Conservation (phyloP, 2,113 vertebrate genomes). For the Platanista minor region DNA sequence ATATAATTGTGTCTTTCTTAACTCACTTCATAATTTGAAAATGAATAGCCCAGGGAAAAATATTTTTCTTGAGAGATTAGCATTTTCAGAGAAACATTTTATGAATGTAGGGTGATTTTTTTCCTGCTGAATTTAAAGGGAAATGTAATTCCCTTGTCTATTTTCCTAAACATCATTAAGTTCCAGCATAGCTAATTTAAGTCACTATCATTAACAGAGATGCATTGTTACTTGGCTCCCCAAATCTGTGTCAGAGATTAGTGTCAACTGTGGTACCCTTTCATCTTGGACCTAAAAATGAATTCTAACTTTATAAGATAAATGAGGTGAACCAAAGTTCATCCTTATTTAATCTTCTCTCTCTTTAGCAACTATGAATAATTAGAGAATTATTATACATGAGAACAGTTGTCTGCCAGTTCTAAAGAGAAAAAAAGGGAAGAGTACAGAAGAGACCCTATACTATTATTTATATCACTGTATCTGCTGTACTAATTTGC, state of each 20-base stretch:
- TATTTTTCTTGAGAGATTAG: background rate
- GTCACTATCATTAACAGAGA: background rate
- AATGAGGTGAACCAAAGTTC: background rate
- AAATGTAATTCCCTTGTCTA: background rate
- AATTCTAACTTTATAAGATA: slow-evolving; percentile 7
- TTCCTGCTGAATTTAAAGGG: background rate
- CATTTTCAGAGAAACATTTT: background rate
- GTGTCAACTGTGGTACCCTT: background rate
- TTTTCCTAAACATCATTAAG: background rate
- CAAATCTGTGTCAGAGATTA: background rate
- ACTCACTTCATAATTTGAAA: slow-evolving; percentile 57
- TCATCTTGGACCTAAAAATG: background rate
- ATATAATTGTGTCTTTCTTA: slow-evolving; percentile 19
- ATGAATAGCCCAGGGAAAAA: background rate
- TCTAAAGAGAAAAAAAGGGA: background rate
- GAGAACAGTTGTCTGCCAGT: background rate
- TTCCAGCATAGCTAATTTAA: background rate
- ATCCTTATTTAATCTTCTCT: background rate
- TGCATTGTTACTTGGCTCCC: background rate
- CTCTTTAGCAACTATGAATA: background rate
- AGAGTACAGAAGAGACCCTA: background rate
- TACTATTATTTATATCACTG: background rate
- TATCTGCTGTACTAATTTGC: background rate
- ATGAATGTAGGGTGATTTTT: background rate
- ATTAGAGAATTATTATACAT: background rate